Evolutionary conservation across 2,888 invertebrate genomes (phyloP), one percentile per base, ranked within the genome.

Genomic region (Bombylius major): DNA sequence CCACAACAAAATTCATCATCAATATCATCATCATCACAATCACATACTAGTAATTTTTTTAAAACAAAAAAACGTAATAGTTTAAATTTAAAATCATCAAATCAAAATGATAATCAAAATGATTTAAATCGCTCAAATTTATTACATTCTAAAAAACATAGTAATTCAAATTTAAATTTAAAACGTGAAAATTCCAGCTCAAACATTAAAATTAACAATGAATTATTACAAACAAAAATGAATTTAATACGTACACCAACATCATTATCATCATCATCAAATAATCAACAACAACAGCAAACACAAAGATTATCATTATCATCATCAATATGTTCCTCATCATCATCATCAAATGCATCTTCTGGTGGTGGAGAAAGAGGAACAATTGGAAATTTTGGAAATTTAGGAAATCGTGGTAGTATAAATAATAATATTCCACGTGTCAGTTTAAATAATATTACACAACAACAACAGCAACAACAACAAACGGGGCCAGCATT

Each of bases 1-100:
- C 71, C 59, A 69, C 57, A 65, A 69, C 57, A 66, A 39, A 60
- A 58, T 62, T 53, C 70, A 73, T 59, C 72, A 60, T 65, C 70
- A 44, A 23, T 23, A 42, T 42, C 39, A 42, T 42, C 36, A 36
- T 36, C 36, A 36, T 36, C 36, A 36, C 23, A 23, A 23, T 36
- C 36, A 36, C 6, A 8, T 11, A 7, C 6, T 9, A 42, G 11
- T 42, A 8, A 11, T 42, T 42, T 42, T 42, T 42, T 42, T 11
- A 74, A 71, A 60, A 67, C 72, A 14, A 72, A 73, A 55, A 72
- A 73, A 58, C 71, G 72, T 59, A 72, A 71, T 59, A 72, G 73
- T 61, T 66, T 73, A 31, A 72, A 74, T 60, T 61, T 73, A 4
- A 73, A 74, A 62, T 54, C 58, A n/a, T 36, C 56, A 31, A 52